phyloP scores from a whole-genome alignment of 2,797 vertebrate genomes.

The Tachyglossus aculeatus region DNA sequence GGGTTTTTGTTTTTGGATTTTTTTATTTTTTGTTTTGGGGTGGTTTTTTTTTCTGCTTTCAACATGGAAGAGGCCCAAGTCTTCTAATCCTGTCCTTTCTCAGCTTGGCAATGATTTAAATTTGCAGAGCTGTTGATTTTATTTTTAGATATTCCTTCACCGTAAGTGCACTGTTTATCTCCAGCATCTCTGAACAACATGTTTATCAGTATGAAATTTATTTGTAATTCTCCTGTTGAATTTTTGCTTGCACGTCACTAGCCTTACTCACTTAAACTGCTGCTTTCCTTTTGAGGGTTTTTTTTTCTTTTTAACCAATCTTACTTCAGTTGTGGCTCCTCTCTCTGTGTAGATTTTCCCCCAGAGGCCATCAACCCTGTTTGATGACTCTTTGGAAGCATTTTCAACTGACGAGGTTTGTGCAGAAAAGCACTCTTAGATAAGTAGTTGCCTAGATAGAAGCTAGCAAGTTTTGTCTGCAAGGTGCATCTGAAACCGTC shows the following conservation, averaged over 20 bases:
- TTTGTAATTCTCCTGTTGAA: background rate
- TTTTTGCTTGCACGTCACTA: background rate
- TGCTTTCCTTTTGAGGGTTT: conserved; percentile 17
- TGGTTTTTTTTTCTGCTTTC: background rate
- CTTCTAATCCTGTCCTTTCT: background rate
- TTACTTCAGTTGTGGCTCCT: conserved; percentile 56
- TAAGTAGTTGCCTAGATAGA: conserved; percentile 44
- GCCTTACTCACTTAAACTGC: background rate
- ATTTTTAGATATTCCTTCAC: background rate
- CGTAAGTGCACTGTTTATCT: background rate
- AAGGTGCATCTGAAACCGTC: background rate
- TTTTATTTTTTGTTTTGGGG: conserved; percentile 19
- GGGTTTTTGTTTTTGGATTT: too few species aligned
- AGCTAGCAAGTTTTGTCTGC: conserved; percentile 7
- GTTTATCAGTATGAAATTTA: background rate
- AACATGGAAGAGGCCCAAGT: background rate
- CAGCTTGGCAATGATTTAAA: conserved; percentile 3
- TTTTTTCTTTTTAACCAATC: background rate
- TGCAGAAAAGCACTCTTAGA: conserved; percentile 41
- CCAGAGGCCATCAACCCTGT: conserved; percentile 73
- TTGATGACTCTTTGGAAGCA: conserved; percentile 84
- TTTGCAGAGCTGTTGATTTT: conserved; percentile 20
- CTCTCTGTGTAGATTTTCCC: conserved; percentile 79
- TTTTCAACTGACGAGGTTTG: conserved; percentile 87
- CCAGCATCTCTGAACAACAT: background rate